Evolutionary conservation across 2,888 invertebrate species (phyloP), one percentile per base, ranked within the genome.

Genomic region (Tenthredo amoena): DNA sequence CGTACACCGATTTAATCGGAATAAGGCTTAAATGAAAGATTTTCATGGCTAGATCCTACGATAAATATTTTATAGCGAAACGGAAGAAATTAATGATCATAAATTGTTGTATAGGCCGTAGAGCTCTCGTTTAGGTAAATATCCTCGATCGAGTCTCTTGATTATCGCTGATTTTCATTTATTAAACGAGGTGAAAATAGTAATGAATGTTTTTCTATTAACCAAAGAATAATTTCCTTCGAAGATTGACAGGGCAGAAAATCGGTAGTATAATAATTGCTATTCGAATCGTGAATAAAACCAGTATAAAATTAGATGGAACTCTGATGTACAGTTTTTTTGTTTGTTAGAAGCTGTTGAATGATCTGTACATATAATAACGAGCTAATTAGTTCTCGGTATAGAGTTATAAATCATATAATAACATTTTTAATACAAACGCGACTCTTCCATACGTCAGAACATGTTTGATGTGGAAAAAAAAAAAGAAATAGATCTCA

Each of bases 381-480:
- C 71, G 47, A 21, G 47, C 47, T 76, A 76, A 76, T 47, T 76
- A 76, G 76, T 40, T 47, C 26, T 40, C n/a, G n/a, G 37, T 37
- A 1, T 40, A n/a, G 12, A 62, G 26, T 62, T 26, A 26, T 62
- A 21, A 26, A 62, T 62, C 62, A 62, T 62, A 26, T 62, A 12
- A 62, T 21, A 26, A 62, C 9, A 62, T 62, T 62, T 62, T 62
- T 62, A 26, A 26, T 26, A 43, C 12, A 47, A 76, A 26, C n/a
- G 9, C 31, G 12, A 37, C 3, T 34, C 18, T 68, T 4, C 7
- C 34, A 15, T 68, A 26, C 47, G 76, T 34, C 34, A 68, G 34
- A 34, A 68, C 15, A 18, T 68, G 68, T 68, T 47, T 15, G 18
- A 18, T 15, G 26, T 12, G 34, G n/a, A n/a, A 34, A 12, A 34